Conservation (phyloP, 2,113 vertebrate species). For the Polypterus senegalus region DNA sequence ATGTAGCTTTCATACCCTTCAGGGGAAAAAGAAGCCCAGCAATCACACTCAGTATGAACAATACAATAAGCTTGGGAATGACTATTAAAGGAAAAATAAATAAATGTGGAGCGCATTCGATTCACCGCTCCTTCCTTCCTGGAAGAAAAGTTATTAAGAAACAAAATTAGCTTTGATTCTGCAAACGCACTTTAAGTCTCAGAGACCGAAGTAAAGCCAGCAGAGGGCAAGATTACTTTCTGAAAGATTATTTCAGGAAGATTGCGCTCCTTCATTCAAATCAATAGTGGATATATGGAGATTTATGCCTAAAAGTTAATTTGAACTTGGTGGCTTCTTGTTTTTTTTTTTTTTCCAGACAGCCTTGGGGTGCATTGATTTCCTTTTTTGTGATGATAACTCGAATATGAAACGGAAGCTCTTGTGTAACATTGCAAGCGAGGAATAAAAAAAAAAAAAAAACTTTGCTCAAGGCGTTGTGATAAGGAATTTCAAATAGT, state of each 20-base stretch:
- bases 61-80: neutral
- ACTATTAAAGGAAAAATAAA: neutral
- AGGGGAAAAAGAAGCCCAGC: neutral
- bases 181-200: neutral
- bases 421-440: too few relatives aligned
- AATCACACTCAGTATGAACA: neutral
- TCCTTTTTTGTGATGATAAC: too few relatives aligned
- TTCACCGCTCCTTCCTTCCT: neutral
- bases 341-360: neutral
- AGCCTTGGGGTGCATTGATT: too few relatives aligned
- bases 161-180: neutral
- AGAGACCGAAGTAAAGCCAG: neutral
- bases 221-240: neutral
- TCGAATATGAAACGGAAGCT: too few relatives aligned
- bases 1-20: neutral
- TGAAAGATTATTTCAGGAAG: too few relatives aligned
- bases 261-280: neutral
- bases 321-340: neutral
- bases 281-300: neutral
- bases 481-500: too few relatives aligned
- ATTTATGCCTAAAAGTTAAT: neutral
- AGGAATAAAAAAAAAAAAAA: too few relatives aligned
- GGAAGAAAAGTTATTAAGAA: neutral
- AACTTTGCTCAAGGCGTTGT: too few relatives aligned
- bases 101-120: neutral